Percentiles rank a stretch among this genome's conserved stretches.
Evolutionary conservation across 1,140 invertebrate genomes (phyloP).

Genomic region (Octopus sinensis): DNA sequence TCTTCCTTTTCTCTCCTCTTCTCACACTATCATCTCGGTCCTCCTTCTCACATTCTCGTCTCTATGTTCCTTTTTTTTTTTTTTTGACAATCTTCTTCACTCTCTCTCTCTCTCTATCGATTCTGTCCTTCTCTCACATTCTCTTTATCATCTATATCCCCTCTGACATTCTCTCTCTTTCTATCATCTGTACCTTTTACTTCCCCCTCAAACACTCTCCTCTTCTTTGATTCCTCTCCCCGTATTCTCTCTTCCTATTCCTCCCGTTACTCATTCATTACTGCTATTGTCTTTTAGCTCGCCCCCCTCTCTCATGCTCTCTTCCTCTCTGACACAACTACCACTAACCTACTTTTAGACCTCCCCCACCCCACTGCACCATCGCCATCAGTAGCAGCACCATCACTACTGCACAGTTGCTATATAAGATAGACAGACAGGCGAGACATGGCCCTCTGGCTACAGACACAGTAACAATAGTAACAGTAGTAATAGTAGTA

Average conservation of each 20-base stretch:
- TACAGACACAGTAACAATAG: too few relatives aligned
- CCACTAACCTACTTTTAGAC: too few relatives aligned
- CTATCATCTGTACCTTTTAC: too few relatives aligned
- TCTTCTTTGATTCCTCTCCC: background rate
- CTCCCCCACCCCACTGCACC: background rate
- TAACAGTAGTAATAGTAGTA: too few relatives aligned
- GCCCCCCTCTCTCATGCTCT: conserved; percentile 12
- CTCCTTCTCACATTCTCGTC: too few relatives aligned
- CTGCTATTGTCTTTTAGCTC: conserved; percentile 10
- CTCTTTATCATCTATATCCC: conserved; percentile 6
- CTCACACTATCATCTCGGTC: too few relatives aligned
- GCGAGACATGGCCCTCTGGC: conserved; percentile 17
- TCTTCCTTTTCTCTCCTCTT: too few relatives aligned
- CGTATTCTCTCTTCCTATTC: conserved; percentile 6
- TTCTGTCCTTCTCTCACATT: background rate
- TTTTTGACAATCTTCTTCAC: background rate
- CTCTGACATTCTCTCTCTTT: background rate
- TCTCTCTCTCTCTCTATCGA: background rate
- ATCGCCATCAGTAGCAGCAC: background rate
- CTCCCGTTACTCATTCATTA: background rate
- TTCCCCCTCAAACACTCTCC: background rate
- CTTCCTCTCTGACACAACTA: background rate
- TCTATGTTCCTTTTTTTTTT: background rate
- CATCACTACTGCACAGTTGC: background rate
- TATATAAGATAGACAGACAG: conserved; percentile 11